Evolutionary conservation across 1,140 invertebrate genomes (phyloP), one percentile per base, ranked within the genome.

Genomic region (Polyergus mexicanus): DNA sequence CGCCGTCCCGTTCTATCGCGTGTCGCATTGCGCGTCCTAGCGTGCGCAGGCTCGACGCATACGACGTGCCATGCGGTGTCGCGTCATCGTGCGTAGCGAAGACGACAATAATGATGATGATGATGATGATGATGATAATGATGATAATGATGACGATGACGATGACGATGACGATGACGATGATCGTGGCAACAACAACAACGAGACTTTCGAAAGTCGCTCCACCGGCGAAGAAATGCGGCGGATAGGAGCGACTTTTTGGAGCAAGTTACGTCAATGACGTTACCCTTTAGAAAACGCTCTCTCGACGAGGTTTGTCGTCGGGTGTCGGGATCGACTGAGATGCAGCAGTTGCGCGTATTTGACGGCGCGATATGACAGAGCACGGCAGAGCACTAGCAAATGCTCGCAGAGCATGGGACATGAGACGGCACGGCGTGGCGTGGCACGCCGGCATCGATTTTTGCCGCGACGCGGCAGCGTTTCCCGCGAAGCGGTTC

Each of bases 21-120:
- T 92, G 92, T 92, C 92, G 92, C 92, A 93, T 93, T 93, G 92
- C 92, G 92, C 92, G 92, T 92, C 86, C 86, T 85, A 87, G 80
- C 84, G 89, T 90, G 92, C 92, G 92, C 92, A 93, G 87, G 88
- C 92, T 84, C 92, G 86, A 90, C 68, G 28, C 68, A 72, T 28
- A 8, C 68, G 56, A 60, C 65, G 71, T n/a, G 16, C 58, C 3
- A 3, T 32, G 75, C 72, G 13, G 13, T 22, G 2, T 25, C 51
- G 56, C 76, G 41, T 54, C 76, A 35, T 66, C 60, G 32, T 51
- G n/a, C 2, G 22, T 22, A n/a, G 60, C 32, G 13, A 25, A 41
- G 38, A 19, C 16, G 62, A 19, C 62, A 19, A 35, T 11, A 10
- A 44, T 11, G 41, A 44, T 11, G 8, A 44, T 16, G 7, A 47